Percentiles rank a stretch among this genome's conserved stretches.
Conservation (phyloP, 2,797 vertebrate species). For the Thripadectes ignobilis region DNA sequence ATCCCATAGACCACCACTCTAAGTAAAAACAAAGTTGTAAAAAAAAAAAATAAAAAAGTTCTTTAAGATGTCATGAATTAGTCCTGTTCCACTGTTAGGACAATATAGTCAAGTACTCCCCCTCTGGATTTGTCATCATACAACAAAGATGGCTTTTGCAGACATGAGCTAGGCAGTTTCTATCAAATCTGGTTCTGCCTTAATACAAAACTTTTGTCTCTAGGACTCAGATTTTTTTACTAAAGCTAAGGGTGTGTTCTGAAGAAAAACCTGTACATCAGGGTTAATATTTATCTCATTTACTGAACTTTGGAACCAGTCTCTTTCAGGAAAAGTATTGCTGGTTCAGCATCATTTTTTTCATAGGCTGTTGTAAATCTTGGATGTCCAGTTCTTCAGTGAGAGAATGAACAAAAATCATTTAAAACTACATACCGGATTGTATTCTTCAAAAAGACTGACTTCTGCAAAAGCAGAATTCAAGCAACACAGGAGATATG, state of each 20-base stretch:
- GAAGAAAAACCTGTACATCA: background rate
- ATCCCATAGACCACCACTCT: background rate
- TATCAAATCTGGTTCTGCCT: background rate
- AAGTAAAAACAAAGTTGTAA: background rate
- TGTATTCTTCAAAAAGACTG: background rate
- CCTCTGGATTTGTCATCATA: background rate
- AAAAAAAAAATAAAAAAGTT: background rate
- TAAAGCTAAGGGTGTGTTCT: background rate
- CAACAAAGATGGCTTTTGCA: background rate
- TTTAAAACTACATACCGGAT: background rate
- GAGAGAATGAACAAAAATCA: background rate
- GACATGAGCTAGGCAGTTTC: background rate
- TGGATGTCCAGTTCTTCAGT: background rate
- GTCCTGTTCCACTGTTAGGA: background rate
- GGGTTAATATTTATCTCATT: background rate
- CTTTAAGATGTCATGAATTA: accelerated
- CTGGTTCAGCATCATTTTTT: conserved; percentile 5
- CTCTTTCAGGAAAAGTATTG: background rate
- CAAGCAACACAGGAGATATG: background rate
- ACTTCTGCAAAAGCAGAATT: conserved; percentile 7
- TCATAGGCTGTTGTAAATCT: background rate
- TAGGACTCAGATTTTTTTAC: background rate
- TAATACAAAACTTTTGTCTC: background rate
- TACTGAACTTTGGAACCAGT: background rate
- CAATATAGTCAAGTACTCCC: accelerated